Evolutionary conservation across 1,140 invertebrate species (phyloP).

Genomic region (Eubasilissa regina): DNA sequence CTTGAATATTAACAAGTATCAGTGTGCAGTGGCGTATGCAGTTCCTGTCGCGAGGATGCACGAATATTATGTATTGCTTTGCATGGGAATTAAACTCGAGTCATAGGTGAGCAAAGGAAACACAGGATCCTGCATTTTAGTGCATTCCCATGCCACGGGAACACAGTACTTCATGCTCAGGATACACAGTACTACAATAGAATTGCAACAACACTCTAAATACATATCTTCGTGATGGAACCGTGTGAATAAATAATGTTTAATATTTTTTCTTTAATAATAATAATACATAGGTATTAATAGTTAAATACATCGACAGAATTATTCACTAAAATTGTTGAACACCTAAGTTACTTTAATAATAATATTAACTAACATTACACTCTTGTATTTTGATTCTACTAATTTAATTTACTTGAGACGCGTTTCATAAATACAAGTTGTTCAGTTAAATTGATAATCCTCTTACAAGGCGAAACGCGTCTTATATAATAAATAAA

Average conservation of each 20-base stretch:
- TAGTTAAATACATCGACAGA: no score
- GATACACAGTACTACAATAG: background rate
- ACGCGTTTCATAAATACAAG: no score
- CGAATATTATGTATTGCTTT: constrained; percentile 30
- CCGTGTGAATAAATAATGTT: background rate
- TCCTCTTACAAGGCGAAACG: no score
- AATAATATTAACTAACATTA: no score
- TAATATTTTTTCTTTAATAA: no score
- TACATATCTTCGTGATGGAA: background rate
- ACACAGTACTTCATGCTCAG: constrained; percentile 17
- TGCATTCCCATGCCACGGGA: constrained; percentile 1
- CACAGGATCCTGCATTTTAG: constrained; percentile 18
- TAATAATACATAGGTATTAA: no score
- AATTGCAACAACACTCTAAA: background rate
- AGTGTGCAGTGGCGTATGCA: constrained; percentile 2
- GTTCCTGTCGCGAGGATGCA: constrained; percentile 14
- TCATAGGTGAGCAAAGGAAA: constrained; percentile 15
- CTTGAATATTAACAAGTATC: background rate
- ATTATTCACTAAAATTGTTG: no score
- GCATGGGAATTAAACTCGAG: constrained; percentile 30
- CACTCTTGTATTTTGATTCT: no score
- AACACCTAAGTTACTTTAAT: no score
- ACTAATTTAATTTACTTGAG: no score
- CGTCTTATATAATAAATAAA: no score
- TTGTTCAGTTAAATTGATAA: no score